Evolutionary conservation across 2,113 vertebrate species (phyloP), one percentile per base, ranked within the genome.

Genomic region (Istiophorus platypterus): DNA sequence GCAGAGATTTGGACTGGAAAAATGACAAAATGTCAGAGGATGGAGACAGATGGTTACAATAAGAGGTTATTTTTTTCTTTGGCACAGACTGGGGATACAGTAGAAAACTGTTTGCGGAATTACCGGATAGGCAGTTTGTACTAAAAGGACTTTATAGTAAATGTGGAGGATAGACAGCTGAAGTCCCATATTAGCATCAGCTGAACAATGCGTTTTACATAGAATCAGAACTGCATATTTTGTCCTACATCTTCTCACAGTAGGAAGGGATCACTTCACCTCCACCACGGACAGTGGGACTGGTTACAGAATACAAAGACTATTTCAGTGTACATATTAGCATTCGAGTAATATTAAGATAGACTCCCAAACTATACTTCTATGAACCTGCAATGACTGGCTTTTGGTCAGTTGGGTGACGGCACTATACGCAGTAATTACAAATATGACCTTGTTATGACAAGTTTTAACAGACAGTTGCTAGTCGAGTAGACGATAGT

Each of bases 11-110:
- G 7, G 7, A 29, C 22, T 39, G 22, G 47, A 68, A 72, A 57
- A 59, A 26, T 22, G 3, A 47, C 26, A 31, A 47, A 72, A 20
- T 73, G 59, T 76, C 29, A 62, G 22, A 67, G 24, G 47, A 39
- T 26, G 17, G 29, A 76, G 54, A 66, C 34, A 11, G 42, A 70
- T 52, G 13, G 6, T 2, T n/a, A 31, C 26, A 26, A 18, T 12
- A 42, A 57, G 29, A 42, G 8, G 22, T 56, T 22, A 39, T 51
- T 57, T 65, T 65, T 8, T 24, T 12, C 45, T 47, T 71, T 39
- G 72, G 62, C 26, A 26, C 26, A 34, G 20, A 6, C 39, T 41
- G 13, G 13, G 62, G 10, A 62, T 27, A 18, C 12, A 27, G 58
- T 75, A 24, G 1, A 26, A 41, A 13, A 26, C 5, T 54, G 22